phyloP scores from a whole-genome alignment of 2,113 vertebrate species.

The Azemiops feae region DNA sequence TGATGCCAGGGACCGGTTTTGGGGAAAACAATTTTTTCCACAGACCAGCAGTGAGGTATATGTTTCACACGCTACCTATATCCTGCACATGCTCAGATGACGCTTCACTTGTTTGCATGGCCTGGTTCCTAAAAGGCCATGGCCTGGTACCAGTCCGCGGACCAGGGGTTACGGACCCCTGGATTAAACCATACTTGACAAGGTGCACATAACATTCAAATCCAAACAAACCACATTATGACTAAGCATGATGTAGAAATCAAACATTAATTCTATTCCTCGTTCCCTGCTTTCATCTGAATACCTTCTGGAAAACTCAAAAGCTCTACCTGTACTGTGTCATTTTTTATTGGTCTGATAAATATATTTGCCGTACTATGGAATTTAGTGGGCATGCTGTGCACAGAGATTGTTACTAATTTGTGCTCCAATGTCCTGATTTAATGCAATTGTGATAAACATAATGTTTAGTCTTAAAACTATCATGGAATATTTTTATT shows the following conservation, averaged over 20 bases:
- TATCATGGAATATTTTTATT: not conserved
- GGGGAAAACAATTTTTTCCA: not conserved
- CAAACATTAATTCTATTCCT: not conserved
- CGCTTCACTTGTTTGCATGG: not conserved
- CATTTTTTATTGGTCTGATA: not conserved
- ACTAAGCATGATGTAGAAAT: not conserved
- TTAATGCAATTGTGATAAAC: not conserved
- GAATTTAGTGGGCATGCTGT: not conserved
- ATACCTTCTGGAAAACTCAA: not conserved
- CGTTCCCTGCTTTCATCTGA: not conserved
- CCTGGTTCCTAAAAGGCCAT: not conserved
- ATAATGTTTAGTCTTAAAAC: not conserved
- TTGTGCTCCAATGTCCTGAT: not conserved
- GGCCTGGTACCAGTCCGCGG: too few relatives aligned
- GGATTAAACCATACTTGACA: not conserved
- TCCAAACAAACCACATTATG: not conserved
- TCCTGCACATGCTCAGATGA: not conserved
- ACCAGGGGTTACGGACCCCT: too few relatives aligned
- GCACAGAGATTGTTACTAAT: not conserved
- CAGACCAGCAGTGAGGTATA: not conserved
- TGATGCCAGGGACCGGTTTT: not conserved
- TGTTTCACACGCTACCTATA: not conserved
- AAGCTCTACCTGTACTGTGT: not conserved
- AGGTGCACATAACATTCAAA: not conserved
- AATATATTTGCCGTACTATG: not conserved